Conservation (phyloP, 2,888 invertebrate genomes). For the Meiosimyza platycephala region DNA sequence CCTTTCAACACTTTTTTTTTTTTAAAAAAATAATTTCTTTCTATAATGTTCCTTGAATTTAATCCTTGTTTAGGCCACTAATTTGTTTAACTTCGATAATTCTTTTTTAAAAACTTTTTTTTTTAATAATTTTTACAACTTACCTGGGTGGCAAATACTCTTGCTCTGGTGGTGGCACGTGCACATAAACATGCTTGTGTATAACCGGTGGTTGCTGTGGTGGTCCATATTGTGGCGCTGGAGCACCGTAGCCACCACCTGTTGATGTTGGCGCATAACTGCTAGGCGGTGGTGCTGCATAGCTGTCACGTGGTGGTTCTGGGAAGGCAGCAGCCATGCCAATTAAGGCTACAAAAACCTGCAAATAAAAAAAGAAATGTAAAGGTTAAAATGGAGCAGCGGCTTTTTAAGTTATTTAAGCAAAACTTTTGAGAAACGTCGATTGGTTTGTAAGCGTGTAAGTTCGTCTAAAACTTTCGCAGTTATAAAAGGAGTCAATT, state of each 20-base stretch:
- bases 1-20: no score
- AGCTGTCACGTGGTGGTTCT: conserved; percentile 64
- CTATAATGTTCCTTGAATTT: no score
- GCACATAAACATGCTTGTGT: conserved; percentile 92
- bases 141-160: conserved; percentile 78
- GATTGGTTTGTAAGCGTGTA: no score
- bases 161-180: conserved; percentile 89
- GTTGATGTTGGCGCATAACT: conserved; percentile 68
- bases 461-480: no score
- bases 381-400: conserved; percentile 16
- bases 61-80: no score
- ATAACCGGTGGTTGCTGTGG: conserved; percentile 81
- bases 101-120: no score
- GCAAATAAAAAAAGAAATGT: conserved; percentile 29
- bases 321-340: conserved; percentile 62
- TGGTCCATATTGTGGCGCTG: conserved; percentile 75
- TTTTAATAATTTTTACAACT: conserved; percentile 48
- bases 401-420: no score
- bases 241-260: conserved; percentile 70
- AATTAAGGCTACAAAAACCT: conserved; percentile 60
- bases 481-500: no score
- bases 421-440: background rate
- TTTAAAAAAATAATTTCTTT: no score
- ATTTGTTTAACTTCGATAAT: no score
- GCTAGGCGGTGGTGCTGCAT: conserved; percentile 57